These are phyloP conservation scores for Periophthalmus magnuspinnatus DNA, from an alignment of 2,797 vertebrate species.

Conservation along the genomic window DNA sequence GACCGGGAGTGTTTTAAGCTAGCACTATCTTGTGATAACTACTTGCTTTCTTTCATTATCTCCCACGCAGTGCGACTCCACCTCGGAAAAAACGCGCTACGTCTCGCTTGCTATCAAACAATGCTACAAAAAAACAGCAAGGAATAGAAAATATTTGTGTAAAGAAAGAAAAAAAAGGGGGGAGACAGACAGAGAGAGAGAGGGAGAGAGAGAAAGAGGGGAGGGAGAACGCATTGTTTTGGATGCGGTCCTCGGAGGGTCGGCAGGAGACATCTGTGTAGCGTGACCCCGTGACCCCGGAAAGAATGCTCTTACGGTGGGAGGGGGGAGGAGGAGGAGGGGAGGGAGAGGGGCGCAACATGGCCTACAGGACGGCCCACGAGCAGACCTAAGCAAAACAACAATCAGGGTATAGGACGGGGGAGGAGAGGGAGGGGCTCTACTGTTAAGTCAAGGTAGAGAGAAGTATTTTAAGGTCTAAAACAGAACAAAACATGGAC, in stretches of 20 bases:
- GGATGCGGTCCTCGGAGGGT: constrained; percentile 87
- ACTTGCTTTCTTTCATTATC: constrained; percentile 66
- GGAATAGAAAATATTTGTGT: background rate
- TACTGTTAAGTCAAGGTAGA: constrained; percentile 1
- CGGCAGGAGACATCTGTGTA: constrained; percentile 90
- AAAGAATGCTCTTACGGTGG: constrained; percentile 92
- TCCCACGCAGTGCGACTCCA: constrained; percentile 58
- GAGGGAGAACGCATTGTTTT: constrained; percentile 81
- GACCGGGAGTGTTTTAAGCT: constrained; percentile 74
- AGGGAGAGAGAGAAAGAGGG: constrained; percentile 65
- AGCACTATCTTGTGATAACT: constrained; percentile 74
- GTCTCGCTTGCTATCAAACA: constrained; percentile 58
- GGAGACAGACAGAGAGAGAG: constrained; percentile 31
- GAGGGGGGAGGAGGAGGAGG: background rate
- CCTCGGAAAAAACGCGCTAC: constrained; percentile 66
- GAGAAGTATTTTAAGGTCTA: background rate
- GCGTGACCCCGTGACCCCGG: constrained; percentile 86
- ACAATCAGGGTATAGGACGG: constrained; percentile 19
- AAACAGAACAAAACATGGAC: background rate
- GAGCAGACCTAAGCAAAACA: constrained; percentile 59
- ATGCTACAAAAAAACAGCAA: constrained; percentile 37
- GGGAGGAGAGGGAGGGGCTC: background rate
- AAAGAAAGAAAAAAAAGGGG: constrained; percentile 5
- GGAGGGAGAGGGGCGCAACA: constrained; percentile 30
- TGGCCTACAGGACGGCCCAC: constrained; percentile 75